A percentile compares a stretch with the other conserved stretches of the same genome.
Evolutionary conservation across 2,797 vertebrate genomes (phyloP).

Genomic region (Siniperca scherzeri): DNA sequence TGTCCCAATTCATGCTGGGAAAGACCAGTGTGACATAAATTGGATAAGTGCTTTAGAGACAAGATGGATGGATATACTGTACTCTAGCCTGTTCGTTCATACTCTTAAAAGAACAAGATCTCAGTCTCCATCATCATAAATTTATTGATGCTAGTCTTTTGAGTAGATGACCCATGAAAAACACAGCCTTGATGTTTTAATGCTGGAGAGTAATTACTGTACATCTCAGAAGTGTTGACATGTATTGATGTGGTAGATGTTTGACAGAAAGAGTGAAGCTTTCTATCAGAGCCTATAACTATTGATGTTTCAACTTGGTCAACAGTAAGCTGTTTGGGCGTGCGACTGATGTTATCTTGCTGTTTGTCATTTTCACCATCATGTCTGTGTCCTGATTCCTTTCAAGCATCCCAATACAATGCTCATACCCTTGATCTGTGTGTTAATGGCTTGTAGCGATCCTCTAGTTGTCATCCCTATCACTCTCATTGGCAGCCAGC

Average conservation of each 20-base stretch:
- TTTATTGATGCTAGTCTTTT: background rate
- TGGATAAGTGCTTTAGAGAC: background rate
- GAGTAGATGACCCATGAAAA: background rate
- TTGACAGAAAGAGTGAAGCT: conserved; percentile 18
- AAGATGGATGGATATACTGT: background rate
- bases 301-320: conserved; percentile 33
- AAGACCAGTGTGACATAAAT: background rate
- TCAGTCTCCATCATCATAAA: background rate
- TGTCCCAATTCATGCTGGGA: background rate
- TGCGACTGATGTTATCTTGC: conserved; percentile 23
- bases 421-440: conserved; percentile 28
- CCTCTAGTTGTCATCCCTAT: conserved; percentile 70
- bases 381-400: conserved; percentile 42
- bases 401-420: conserved; percentile 43
- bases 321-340: conserved; percentile 36
- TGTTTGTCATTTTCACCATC: conserved; percentile 39
- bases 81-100: background rate
- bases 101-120: background rate
- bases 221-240: conserved; percentile 2
- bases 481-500: conserved; percentile 73
- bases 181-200: background rate
- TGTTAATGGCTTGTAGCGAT: conserved; percentile 64
- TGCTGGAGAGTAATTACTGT: background rate
- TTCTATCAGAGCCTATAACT: conserved; percentile 35
- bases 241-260: background rate